Percentiles rank a stretch among this genome's conserved stretches.
Conservation (phyloP, 1,140 invertebrate genomes). For the Macrotrachela quadricornifera region DNA sequence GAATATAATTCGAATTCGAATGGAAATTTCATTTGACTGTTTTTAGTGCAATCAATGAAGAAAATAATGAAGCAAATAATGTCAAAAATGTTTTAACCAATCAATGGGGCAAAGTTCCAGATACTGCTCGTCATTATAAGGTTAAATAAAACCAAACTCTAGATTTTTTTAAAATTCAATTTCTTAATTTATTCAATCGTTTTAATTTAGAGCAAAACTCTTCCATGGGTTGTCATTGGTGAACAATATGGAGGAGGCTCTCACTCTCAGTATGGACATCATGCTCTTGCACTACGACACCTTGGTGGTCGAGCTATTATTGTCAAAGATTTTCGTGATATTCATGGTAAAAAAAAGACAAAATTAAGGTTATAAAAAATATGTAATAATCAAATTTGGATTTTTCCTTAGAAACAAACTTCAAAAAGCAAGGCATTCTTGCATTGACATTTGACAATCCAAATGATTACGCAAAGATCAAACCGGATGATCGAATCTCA, state of each 20-base stretch:
- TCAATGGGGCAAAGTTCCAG: slow-evolving; percentile 67
- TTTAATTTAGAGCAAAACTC: no score
- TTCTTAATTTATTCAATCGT: no score
- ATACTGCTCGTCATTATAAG: slow-evolving; percentile 81
- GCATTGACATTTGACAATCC: slow-evolving; percentile 83
- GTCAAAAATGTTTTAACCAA: slow-evolving; percentile 62
- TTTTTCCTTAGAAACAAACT: slow-evolving; percentile 89
- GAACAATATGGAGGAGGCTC: slow-evolving; percentile 92
- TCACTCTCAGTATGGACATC: slow-evolving; percentile 80
- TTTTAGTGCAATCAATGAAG: slow-evolving; percentile 64
- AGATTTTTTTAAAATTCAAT: not conserved
- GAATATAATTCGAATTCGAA: no score
- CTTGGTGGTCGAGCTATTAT: slow-evolving; percentile 78
- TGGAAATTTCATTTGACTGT: no score
- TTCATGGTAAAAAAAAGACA: slow-evolving; percentile 62
- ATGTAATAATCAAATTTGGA: slow-evolving; percentile 8
- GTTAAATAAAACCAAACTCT: slow-evolving; percentile 33
- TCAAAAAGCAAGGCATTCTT: slow-evolving; percentile 94
- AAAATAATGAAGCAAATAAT: slow-evolving; percentile 90
- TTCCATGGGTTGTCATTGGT: slow-evolving; percentile 81
- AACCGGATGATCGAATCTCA: slow-evolving; percentile 75
- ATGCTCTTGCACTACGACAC: slow-evolving; percentile 73
- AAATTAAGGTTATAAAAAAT: not conserved
- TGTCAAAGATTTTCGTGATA: slow-evolving; percentile 93
- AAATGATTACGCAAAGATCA: slow-evolving; percentile 87